Conservation (phyloP, 2,888 invertebrate genomes). For the Andrena fulva region DNA sequence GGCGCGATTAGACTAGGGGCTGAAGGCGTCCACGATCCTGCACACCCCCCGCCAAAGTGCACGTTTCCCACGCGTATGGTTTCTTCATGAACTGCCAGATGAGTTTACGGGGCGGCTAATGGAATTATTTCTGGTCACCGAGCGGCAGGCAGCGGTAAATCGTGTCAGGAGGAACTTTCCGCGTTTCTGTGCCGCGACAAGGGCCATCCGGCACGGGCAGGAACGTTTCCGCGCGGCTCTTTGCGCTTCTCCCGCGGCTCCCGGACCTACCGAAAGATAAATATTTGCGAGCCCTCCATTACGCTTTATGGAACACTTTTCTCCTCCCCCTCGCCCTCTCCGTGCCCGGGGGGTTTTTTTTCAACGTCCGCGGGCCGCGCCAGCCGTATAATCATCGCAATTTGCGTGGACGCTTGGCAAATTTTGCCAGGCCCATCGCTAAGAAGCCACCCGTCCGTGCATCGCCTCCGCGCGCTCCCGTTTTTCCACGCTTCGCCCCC, state of each 20-base stretch:
- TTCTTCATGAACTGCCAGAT: slow-evolving; percentile 67
- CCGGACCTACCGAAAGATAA: slow-evolving; percentile 69
- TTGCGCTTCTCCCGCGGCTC: slow-evolving; percentile 50
- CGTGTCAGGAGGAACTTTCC: slow-evolving; percentile 64
- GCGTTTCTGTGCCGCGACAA: slow-evolving; percentile 70
- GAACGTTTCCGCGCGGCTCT: slow-evolving; percentile 62
- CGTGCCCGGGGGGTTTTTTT: background rate
- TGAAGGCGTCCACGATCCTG: slow-evolving; percentile 45
- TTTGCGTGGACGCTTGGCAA: slow-evolving; percentile 51
- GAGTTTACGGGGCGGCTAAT: slow-evolving; percentile 68
- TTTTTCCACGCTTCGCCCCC: background rate
- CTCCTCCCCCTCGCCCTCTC: background rate
- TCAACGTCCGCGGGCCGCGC: slow-evolving; percentile 3
- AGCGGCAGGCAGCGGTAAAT: slow-evolving; percentile 56
- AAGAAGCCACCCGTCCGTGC: slow-evolving; percentile 40
- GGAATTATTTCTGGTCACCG: slow-evolving; percentile 73
- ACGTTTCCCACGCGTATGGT: slow-evolving; percentile 61
- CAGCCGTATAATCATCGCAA: slow-evolving; percentile 55
- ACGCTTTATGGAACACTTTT: slow-evolving; percentile 68
- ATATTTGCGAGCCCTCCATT: slow-evolving; percentile 72
- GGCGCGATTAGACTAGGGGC: slow-evolving; percentile 48
- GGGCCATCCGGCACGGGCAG: slow-evolving; percentile 51
- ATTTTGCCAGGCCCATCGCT: slow-evolving; percentile 50
- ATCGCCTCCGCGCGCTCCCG: slow-evolving; percentile 19
- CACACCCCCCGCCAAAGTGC: slow-evolving; percentile 42